Percentiles rank a stretch among this genome's conserved stretches.
Evolutionary conservation across 2,113 vertebrate genomes (phyloP).

Genomic region (Cyprinodon brontotheroides): DNA sequence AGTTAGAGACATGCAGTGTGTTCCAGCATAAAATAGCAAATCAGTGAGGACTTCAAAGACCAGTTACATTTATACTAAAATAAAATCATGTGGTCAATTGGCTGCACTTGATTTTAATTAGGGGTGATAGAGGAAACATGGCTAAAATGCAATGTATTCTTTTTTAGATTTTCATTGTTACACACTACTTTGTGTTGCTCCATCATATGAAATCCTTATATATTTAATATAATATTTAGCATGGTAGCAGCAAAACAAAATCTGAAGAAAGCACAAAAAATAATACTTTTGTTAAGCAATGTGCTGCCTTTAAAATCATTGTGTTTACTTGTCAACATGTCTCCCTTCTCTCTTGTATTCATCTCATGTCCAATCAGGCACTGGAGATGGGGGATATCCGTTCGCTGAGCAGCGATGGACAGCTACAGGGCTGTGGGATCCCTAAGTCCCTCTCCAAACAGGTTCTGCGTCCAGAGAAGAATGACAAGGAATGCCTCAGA

Average conservation of each 20-base stretch:
- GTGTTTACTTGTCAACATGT: not conserved
- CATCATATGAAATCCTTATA: not conserved
- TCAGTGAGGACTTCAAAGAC: too few relatives aligned
- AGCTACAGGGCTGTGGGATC: constrained; percentile 87
- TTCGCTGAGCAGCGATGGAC: constrained; percentile 92
- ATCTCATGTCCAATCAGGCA: constrained; percentile 51
- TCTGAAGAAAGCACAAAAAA: not conserved
- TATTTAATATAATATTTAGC: not conserved
- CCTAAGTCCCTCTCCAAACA: constrained; percentile 91
- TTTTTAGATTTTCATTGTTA: too few relatives aligned
- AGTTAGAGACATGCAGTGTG: too few relatives aligned
- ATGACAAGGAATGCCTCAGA: constrained; percentile 82
- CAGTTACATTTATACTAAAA: too few relatives aligned
- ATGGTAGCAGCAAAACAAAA: not conserved
- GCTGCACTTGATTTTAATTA: too few relatives aligned
- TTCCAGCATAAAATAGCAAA: too few relatives aligned
- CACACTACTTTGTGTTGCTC: not conserved
- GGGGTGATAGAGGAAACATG: too few relatives aligned
- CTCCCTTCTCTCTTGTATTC: constrained; percentile 8
- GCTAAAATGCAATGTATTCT: too few relatives aligned
- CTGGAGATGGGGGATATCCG: constrained; percentile 95
- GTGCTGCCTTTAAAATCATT: not conserved
- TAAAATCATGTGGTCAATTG: too few relatives aligned
- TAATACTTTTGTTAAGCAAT: not conserved
- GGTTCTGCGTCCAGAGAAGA: constrained; percentile 86